Evolutionary conservation across 2,113 vertebrate species (phyloP).

Genomic region (Boleophthalmus pectinirostris): DNA sequence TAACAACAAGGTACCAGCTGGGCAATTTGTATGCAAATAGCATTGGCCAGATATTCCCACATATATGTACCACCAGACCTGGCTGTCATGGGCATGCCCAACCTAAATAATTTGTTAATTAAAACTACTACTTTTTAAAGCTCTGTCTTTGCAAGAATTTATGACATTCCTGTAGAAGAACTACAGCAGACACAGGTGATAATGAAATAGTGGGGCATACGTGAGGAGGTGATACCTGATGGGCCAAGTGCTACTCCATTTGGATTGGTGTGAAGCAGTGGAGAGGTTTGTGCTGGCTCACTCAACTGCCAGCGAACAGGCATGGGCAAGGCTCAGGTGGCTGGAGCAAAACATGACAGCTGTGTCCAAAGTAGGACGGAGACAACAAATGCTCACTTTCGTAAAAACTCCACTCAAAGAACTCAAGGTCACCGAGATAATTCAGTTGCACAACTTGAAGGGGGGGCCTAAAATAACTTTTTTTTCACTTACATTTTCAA

Average conservation of each 20-base stretch:
- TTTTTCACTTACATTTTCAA: too few relatives aligned
- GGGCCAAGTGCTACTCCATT: conserved; percentile 36
- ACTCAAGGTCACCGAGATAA: conserved; percentile 43
- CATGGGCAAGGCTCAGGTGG: conserved; percentile 56
- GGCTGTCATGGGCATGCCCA: conserved; percentile 73
- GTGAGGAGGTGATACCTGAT: conserved; percentile 37
- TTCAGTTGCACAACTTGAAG: not conserved
- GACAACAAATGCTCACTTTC: conserved; percentile 14
- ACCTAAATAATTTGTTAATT: conserved; percentile 41
- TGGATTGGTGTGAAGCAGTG: conserved; percentile 62
- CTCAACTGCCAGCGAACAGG: conserved; percentile 21
- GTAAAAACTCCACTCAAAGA: conserved; percentile 7
- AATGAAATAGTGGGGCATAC: conserved; percentile 31
- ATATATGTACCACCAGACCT: conserved; percentile 66
- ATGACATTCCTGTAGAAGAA: conserved; percentile 6
- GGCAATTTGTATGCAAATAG: conserved; percentile 83
- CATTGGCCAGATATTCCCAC: conserved; percentile 67
- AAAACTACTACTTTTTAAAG: conserved; percentile 8
- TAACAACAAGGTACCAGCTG: conserved; percentile 83
- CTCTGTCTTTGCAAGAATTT: conserved; percentile 8
- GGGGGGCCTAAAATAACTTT: not conserved
- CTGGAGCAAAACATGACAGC: conserved; percentile 13
- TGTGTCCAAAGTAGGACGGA: conserved; percentile 18
- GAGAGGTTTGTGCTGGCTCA: conserved; percentile 47
- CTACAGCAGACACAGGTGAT: conserved; percentile 33